A percentile compares a stretch with the other conserved stretches of the same genome.
These are phyloP conservation scores for Mirounga angustirostris DNA, from an alignment of 2,113 vertebrate genomes.

Conservation along the genomic window DNA sequence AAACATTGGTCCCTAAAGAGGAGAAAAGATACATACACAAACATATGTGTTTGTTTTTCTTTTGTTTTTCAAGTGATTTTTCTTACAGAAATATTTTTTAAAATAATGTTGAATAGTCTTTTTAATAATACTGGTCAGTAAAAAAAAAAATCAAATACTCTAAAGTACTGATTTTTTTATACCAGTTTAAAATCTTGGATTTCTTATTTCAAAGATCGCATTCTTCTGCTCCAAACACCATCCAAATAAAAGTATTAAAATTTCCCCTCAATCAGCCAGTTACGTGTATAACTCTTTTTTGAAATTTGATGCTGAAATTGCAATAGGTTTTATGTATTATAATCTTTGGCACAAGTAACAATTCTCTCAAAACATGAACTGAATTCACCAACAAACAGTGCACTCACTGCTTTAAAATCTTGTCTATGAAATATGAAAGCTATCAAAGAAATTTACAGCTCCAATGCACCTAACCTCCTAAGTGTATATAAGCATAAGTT, in stretches of 20 bases:
- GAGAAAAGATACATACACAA: neutral
- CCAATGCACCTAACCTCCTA: neutral
- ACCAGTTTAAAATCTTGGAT: neutral
- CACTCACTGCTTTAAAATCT: neutral
- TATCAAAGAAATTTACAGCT: neutral
- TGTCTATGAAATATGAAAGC: neutral
- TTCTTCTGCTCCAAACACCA: neutral
- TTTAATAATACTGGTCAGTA: neutral
- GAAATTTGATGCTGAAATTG: neutral
- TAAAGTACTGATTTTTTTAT: neutral
- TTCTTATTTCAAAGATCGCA: neutral
- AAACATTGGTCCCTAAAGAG: slow-evolving; percentile 94
- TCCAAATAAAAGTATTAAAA: neutral
- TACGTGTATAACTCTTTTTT: neutral
- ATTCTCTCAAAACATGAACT: neutral
- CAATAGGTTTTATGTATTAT: neutral
- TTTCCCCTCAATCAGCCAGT: neutral
- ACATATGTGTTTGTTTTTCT: neutral
- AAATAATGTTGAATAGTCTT: neutral
- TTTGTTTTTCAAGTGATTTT: neutral
- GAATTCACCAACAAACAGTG: neutral
- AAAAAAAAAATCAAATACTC: neutral
- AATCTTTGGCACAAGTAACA: neutral
- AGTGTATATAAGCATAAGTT: neutral
- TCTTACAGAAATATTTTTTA: neutral